Evolutionary conservation across 2,888 invertebrate genomes (phyloP), one percentile per base, ranked within the genome.

Genomic region (Archips xylosteana): DNA sequence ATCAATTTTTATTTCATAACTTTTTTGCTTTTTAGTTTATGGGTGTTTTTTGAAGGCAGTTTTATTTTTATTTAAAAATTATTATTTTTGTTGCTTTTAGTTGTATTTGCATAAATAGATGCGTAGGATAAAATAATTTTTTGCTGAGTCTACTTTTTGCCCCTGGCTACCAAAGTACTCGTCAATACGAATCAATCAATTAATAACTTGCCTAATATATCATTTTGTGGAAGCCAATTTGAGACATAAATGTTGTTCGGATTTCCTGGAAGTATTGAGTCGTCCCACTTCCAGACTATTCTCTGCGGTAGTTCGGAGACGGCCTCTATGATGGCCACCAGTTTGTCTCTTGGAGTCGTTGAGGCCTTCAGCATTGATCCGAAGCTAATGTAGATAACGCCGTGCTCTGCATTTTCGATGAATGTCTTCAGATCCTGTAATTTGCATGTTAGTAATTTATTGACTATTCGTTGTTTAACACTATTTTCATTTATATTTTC

Each of bases 231-330:
- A 81, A 96, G 83, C 96, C 96, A 96, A 71, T 95, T 95, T 69
- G 90, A 90, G 12, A 95, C 82, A 85, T 94, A 92, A 6, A 96
- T 91, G 80, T 96, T 96, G 54, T 91, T 85, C 0, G 95, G 94
- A 76, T 96, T 91, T 54, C 89, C 92, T 0, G 92, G 92, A 79
- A 95, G 83, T 4, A 92, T 87, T 3, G 96, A 95, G 45, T 92
- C 91, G 81, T 96, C 96, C 96, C 96, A 96, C 88, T 96, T 96
- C 96, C 96, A 96, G 13, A 97, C 87, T 2, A 97, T 94, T 70
- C 95, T 94, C 77, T 96, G 93, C 3, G 95, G 94, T 34, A 96
- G 85, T 62, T 91, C 88, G 0, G 89, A 83, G 63, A 97, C 92
- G 3, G 95, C 96, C 3, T 88, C 89, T 3, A 96, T 67, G 60